These are phyloP conservation scores for Melieria picta DNA, from an alignment of 2,888 invertebrate genomes.

Conservation along the genomic window DNA sequence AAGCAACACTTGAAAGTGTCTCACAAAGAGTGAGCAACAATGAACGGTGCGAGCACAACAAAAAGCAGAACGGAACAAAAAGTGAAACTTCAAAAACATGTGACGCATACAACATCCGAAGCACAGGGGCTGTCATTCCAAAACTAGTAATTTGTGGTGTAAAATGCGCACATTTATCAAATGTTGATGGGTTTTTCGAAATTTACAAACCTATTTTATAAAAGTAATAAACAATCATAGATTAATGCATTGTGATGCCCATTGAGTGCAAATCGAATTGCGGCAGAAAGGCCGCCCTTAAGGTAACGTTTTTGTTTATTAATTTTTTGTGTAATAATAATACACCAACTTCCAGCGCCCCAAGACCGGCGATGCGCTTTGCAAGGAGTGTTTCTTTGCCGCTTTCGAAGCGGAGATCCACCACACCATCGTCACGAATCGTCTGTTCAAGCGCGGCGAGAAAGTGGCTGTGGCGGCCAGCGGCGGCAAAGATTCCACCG, in stretches of 20 bases:
- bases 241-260: conserved; percentile 70
- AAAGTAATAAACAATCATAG: neutral
- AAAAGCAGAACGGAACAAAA: no score
- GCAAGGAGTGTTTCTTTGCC: conserved; percentile 93
- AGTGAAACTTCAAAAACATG: no score
- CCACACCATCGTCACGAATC: conserved; percentile 83
- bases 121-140: no score
- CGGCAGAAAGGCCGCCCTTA: conserved; percentile 79
- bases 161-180: no score
- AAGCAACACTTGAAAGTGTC: conserved; percentile 17
- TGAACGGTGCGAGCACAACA: no score
- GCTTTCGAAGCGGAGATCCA: conserved; percentile 97
- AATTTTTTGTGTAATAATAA: neutral
- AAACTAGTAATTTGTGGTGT: no score
- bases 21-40: neutral
- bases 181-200: no score
- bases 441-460: conserved; percentile 84
- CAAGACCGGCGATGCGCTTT: conserved; percentile 90
- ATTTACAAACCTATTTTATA: no score
- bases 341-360: conserved; percentile 73
- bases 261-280: conserved; percentile 76
- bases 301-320: conserved; percentile 68
- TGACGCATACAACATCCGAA: no score
- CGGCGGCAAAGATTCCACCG: conserved; percentile 97
- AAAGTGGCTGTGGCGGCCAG: conserved; percentile 94